Conservation (phyloP, 2,888 invertebrate species). For the Scaeva pyrastri region DNA sequence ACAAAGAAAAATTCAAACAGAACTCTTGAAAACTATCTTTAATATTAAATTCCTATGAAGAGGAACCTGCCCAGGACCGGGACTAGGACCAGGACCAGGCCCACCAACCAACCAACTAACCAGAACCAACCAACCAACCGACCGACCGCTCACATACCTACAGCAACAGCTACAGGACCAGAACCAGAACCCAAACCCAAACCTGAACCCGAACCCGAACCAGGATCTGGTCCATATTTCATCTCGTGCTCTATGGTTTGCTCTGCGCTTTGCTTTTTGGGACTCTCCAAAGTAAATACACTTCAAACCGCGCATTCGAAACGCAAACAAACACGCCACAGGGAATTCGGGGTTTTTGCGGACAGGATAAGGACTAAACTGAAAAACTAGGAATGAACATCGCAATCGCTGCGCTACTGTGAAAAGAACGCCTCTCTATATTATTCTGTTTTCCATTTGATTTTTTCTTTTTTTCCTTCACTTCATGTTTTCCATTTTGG, state of each 20-base stretch:
- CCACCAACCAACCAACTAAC: background rate
- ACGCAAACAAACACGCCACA: constrained; percentile 70
- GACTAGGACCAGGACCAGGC: too few relatives aligned
- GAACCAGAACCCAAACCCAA: background rate
- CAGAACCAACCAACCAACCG: background rate
- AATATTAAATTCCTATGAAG: constrained; percentile 54
- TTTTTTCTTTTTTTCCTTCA: background rate
- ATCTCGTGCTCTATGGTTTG: constrained; percentile 26
- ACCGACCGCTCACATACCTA: background rate
- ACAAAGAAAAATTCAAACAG: constrained; percentile 34
- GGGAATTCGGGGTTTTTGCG: constrained; percentile 65
- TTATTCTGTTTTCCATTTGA: constrained; percentile 13
- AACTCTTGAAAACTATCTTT: constrained; percentile 54
- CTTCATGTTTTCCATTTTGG: background rate
- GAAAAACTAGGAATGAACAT: background rate
- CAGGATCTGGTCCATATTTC: constrained; percentile 13
- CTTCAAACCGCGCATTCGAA: constrained; percentile 47
- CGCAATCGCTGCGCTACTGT: background rate
- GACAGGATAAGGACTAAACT: constrained; percentile 30
- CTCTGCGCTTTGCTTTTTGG: constrained; percentile 37
- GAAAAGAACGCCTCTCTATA: constrained; percentile 21
- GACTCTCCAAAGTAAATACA: constrained; percentile 52
- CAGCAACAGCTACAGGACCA: background rate
- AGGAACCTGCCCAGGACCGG: too few relatives aligned
- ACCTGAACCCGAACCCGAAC: background rate